Evolutionary conservation across 2,797 vertebrate genomes (phyloP), one percentile per base, ranked within the genome.

Genomic region (Poecilia velifera): DNA sequence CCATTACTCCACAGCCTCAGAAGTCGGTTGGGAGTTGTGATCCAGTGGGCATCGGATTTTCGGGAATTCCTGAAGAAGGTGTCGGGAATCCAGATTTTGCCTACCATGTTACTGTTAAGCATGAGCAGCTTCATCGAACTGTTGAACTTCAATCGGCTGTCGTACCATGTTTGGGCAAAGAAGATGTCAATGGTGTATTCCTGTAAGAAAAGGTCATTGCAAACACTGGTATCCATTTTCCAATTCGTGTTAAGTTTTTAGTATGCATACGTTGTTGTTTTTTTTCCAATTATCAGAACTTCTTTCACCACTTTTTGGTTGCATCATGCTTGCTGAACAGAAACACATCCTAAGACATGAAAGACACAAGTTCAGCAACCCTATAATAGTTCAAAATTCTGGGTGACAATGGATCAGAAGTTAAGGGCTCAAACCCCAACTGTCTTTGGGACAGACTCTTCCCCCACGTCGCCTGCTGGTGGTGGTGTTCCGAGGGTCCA

Each of bases 81-180:
- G 87, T 99, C 98, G 1, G 98, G 98, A 84, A 99, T 99, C 98
- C 98, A 99, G 82, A 99, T 99, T 95, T 99, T 99, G 74, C 98
- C 98, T 82, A 99, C 98, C 98, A 99, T 99, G 89, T 99, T 99
- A 89, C 98, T 98, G 92, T 99, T 99, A 73, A 99, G 96, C 97
- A 98, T 98, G 25, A 99, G 97, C 31, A 97, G 94, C 89, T 99
- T 98, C 96, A 98, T 98, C 4, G 96, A 96, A 90, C 98, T 98
- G 88, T 98, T 99, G 92, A 98, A 99, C 91, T 97, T 98, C 77
- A 99, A 95, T 13, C 98, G 95, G 86, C 98, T 98, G 92, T 99
- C 98, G 82, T 97, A 98, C 98, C 98, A 99, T 0, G 97, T 98
- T 92, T 99, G 98, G 68, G 98, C 98, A 89, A 99, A 99, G 95